Base-by-base conservation (phyloP, 2,797 vertebrate species). In the Thaleichthys pacificus region DNA sequence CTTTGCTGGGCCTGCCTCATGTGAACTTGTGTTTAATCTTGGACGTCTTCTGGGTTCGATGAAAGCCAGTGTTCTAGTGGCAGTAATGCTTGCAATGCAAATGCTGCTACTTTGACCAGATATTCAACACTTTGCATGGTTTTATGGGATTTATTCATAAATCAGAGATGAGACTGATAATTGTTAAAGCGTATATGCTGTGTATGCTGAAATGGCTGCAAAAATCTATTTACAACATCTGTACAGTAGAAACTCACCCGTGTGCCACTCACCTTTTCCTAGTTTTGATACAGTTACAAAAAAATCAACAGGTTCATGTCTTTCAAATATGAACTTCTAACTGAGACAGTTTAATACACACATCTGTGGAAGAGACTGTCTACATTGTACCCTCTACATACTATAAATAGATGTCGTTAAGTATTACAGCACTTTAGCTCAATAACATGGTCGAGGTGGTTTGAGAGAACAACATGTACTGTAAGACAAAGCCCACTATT, bases 11-110 rank as follows among this genome's bases (percentile, higher is more conserved):
- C 78, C 76, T 65, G 81, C 79, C 83, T 87, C 74, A 77, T 79
- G 67, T 86, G 80, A 91, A 91, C 80, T 85, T 86, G 84, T 89
- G 85, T 89, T 90, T 90, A 85, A 84, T 84, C 80, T 81, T 24
- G 67, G 51, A 80, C 68, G 75, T 78, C 79, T 86, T 84, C 88
- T 86, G 79, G 76, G 72, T 77, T 60, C 83, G 81, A 84, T 77
- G 76, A 75, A 42, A 77, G 82, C 80, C 77, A 56, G 51, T 56
- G 51, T 56, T 56, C 19, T 17, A 56, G 51, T 56, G 51, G 19
- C 51, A 17, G 51, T 56, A 17, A 56, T 17, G 51, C 15, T 56
- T 56, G 26, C 8, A 69, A 24, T 76, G 71, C 14, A 56, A 78
- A 49, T 47, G 38, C 38, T 12, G 38, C 38, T 1, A 9, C 11